Conservation (phyloP, 1,140 invertebrate species). For the Leptoteleia sp. region DNA sequence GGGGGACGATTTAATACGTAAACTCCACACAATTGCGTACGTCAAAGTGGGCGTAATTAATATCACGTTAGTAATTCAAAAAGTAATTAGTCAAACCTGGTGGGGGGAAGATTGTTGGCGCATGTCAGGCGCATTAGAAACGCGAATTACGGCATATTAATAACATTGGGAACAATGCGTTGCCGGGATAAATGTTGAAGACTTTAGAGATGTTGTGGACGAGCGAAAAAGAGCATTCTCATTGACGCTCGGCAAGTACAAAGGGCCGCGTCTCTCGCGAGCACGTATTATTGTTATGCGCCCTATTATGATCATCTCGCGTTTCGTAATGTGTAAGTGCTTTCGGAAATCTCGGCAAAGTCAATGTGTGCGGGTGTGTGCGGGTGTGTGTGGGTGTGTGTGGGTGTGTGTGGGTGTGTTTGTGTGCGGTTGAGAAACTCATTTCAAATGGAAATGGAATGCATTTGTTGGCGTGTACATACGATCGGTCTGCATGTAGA, state of each 20-base stretch:
- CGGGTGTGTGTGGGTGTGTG: no score
- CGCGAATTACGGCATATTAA: conserved; percentile 2
- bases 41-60: no score
- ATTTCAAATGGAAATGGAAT: conserved; percentile 71
- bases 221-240: conserved; percentile 33
- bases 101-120: background rate
- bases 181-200: conserved; percentile 8
- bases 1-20: no score
- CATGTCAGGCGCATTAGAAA: background rate
- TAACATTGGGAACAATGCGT: conserved; percentile 3
- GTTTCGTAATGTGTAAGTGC: conserved; percentile 54
- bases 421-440: conserved; percentile 58
- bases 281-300: conserved; percentile 40
- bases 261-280: conserved; percentile 18
- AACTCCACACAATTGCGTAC: no score
- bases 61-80: no score
- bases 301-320: conserved; percentile 34
- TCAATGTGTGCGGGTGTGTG: no score
- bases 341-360: conserved; percentile 69
- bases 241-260: conserved; percentile 47
- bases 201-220: conserved; percentile 3
- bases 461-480: conserved; percentile 52
- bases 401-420: no score
- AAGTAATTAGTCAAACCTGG: background rate
- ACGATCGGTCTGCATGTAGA: conserved; percentile 42